phyloP scores from a whole-genome alignment of 2,888 invertebrate species.

The Amiota communis region DNA sequence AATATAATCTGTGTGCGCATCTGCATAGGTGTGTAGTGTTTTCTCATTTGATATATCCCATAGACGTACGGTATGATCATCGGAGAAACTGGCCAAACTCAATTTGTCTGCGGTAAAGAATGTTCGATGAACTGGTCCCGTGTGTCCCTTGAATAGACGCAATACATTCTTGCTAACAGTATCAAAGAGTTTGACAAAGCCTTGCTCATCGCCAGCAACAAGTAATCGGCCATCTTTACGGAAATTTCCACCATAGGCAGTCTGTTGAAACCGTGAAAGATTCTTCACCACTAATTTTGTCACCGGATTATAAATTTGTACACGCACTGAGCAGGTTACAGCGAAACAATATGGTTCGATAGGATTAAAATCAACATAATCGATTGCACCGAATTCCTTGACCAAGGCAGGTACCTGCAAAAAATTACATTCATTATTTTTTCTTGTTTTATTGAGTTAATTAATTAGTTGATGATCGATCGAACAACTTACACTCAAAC shows the following conservation, averaged over 20 bases:
- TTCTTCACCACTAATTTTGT: conserved; percentile 88
- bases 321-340: conserved; percentile 91
- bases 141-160: conserved; percentile 89
- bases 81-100: conserved; percentile 89
- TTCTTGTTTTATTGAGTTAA: background rate
- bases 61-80: conserved; percentile 89
- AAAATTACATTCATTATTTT: background rate
- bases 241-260: conserved; percentile 89
- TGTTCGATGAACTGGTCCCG: conserved; percentile 84
- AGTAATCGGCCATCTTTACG: conserved; percentile 87
- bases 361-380: conserved; percentile 92
- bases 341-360: conserved; percentile 92
- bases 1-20: conserved; percentile 84
- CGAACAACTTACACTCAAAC: conserved; percentile 80
- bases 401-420: conserved; percentile 86
- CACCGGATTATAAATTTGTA: conserved; percentile 89
- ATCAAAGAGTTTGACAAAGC: conserved; percentile 90
- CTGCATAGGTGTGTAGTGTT: conserved; percentile 78
- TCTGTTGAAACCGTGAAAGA: conserved; percentile 86
- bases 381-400: conserved; percentile 94
- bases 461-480: background rate
- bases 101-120: conserved; percentile 86
- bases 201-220: conserved; percentile 93
- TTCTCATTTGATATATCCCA: conserved; percentile 94
- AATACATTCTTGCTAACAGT: conserved; percentile 86